These are phyloP conservation scores for Brachionus manjavacas DNA, from an alignment of 1,140 invertebrate species.

Conservation along the genomic window DNA sequence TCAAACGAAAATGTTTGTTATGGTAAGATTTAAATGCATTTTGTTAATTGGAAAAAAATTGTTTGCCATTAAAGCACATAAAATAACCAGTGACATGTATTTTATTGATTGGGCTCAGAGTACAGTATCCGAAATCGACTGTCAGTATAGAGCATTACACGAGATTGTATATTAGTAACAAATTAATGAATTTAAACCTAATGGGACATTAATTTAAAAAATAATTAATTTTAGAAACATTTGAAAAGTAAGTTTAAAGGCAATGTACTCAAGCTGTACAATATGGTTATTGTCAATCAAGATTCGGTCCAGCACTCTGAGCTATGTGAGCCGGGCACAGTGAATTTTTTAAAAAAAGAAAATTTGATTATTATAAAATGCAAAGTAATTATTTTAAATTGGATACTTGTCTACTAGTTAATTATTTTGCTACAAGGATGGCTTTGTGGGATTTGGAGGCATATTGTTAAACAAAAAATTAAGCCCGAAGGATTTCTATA, in stretches of 20 bases:
- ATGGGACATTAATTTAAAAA: not conserved
- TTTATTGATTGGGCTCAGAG: conserved; percentile 27
- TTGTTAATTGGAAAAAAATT: not conserved
- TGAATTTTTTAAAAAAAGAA: conserved; percentile 30
- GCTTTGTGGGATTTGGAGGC: conserved; percentile 5
- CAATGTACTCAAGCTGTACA: not conserved
- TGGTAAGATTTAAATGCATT: not conserved
- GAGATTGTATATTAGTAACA: conserved; percentile 39
- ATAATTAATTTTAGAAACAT: not conserved
- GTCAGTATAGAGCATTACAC: conserved; percentile 23
- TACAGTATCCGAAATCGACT: conserved; percentile 23
- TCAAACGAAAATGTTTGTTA: conserved; percentile 16
- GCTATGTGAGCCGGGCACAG: not conserved
- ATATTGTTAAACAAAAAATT: conserved; percentile 7
- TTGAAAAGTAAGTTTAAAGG: conserved; percentile 10
- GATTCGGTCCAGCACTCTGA: not conserved
- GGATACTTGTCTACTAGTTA: not conserved
- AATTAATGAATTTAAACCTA: not conserved
- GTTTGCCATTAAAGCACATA: conserved; percentile 11
- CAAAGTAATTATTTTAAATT: conserved; percentile 27
- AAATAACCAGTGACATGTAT: conserved; percentile 25
- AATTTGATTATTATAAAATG: conserved; percentile 29
- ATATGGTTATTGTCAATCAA: conserved; percentile 4
- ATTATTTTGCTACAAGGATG: conserved; percentile 10
- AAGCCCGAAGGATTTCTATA: conserved; percentile 22